phyloP scores from a whole-genome alignment of 2,797 vertebrate genomes.

The Phrynocephalus vlangalii region DNA sequence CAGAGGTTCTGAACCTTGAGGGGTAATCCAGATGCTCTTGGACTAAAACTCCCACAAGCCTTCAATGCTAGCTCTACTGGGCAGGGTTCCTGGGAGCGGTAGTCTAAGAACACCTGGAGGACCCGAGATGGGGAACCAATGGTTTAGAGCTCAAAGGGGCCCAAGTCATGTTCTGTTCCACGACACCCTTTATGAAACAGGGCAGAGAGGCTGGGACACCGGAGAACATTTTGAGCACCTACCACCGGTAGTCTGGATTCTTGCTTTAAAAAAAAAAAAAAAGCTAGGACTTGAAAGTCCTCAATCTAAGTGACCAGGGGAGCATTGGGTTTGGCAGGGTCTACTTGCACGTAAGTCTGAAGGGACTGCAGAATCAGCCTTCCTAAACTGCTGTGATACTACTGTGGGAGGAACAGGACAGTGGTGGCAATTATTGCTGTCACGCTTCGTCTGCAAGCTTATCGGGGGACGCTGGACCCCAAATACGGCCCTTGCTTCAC shows the following conservation, averaged over 20 bases:
- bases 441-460: neutral
- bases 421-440: neutral
- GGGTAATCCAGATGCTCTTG: neutral
- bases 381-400: neutral
- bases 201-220: too few relatives aligned
- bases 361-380: neutral
- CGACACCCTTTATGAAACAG: neutral
- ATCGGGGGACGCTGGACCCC: too few relatives aligned
- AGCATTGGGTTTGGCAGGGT: neutral
- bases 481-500: too few relatives aligned
- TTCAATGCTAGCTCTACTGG: neutral
- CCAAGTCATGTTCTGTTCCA: neutral
- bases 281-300: neutral
- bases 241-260: neutral
- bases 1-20: too few relatives aligned
- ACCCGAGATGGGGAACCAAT: neutral
- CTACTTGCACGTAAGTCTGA: neutral
- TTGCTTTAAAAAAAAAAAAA: too few relatives aligned
- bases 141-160: neutral
- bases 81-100: neutral
- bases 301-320: neutral
- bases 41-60: neutral
- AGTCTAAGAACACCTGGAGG: neutral
- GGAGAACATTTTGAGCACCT: neutral
- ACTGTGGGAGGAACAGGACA: rapidly evolving